Percentiles rank a stretch among this genome's conserved stretches.
Evolutionary conservation across 53 echinoderm and acorn worm genomes (phyloP).

Genomic region (Apostichopus leukothele): DNA sequence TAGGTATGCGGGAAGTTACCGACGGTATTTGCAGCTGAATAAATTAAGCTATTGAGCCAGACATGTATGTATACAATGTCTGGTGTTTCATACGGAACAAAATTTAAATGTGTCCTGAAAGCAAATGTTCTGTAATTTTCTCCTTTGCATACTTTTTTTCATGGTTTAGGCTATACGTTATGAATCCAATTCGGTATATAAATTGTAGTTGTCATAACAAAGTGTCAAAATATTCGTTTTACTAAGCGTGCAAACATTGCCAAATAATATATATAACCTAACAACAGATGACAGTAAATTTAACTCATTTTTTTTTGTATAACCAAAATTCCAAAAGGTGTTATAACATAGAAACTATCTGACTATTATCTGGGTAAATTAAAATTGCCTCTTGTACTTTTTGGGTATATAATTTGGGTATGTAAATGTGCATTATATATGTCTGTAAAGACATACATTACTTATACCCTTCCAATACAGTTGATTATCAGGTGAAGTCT

Average conservation of each 20-base stretch:
- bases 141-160: not conserved
- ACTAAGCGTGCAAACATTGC: not conserved
- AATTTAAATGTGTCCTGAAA: not conserved
- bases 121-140: not conserved
- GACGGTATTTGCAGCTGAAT: not conserved
- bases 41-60: constrained; percentile 6
- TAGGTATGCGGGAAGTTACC: not conserved
- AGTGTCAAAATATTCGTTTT: constrained; percentile 1
- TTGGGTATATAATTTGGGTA: not conserved
- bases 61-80: not conserved
- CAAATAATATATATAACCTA: not conserved
- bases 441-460: not conserved
- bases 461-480: too few species aligned
- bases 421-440: constrained; percentile 1
- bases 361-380: not conserved
- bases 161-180: not conserved
- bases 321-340: not conserved
- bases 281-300: not conserved
- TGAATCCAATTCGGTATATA: not conserved
- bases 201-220: not conserved
- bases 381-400: not conserved
- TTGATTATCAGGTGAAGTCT: too few species aligned
- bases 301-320: not conserved
- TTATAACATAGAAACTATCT: too few species aligned
- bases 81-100: not conserved